Evolutionary conservation across 2,797 vertebrate genomes (phyloP), one percentile per base, ranked within the genome.

Genomic region (Microhierax caerulescens): DNA sequence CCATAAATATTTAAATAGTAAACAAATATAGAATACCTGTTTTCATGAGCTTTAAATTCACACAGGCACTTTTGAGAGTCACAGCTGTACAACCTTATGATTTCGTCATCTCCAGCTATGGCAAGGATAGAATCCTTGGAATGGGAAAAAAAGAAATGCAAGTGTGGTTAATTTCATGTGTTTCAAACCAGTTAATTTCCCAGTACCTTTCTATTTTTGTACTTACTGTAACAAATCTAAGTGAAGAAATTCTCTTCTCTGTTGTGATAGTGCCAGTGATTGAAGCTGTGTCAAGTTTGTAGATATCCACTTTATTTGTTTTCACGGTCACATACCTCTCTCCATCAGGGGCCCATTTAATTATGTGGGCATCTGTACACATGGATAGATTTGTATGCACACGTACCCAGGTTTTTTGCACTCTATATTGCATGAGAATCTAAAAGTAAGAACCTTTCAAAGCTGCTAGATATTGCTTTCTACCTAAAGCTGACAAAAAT

Each of bases 21-120:
- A 86, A 77, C 27, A 92, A 85, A 94, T 45, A 84, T 0, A 86
- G 82, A 84, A 90, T 97, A 99, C 99, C 99, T 99, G 95, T 98
- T 99, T 95, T 99, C 99, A 85, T 99, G 99, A 93, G 99, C 99
- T 97, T 99, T 99, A 97, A 99, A 99, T 97, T 99, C 99, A 97
- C 98, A 99, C 37, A 99, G 82, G 77, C 98, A 99, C 65, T 96
- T 96, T 68, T 98, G 96, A 54, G 98, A 98, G 43, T 95, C 96
- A 41, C 98, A 97, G 77, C 99, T 98, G 97, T 98, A 99, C 32
- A 99, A 86, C 61, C 98, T 98, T 90, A 99, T 97, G 1, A 96
- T 93, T 94, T 99, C 99, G 89, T 99, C 99, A 64, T 99, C 99
- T 91, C 99, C 99, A 80, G 98, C 99, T 39, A 99, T 89, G 6